Evolutionary conservation across 2,113 vertebrate genomes (phyloP).

Genomic region (Ictalurus furcatus): DNA sequence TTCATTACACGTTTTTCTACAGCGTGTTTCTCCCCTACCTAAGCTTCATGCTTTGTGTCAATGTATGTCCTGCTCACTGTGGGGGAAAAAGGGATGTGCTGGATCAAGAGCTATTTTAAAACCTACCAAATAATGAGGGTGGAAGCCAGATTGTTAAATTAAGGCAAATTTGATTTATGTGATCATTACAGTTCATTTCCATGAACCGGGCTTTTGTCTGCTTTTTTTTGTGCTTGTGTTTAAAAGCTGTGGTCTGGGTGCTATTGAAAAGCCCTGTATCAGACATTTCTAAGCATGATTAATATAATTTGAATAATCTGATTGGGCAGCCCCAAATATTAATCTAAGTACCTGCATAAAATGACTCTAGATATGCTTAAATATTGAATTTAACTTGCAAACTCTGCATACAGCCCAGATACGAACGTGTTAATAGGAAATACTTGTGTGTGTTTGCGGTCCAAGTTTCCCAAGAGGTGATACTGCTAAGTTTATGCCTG

Average conservation of each 20-base stretch:
- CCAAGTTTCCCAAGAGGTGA: not conserved
- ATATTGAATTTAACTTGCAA: not conserved
- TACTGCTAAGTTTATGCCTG: not conserved
- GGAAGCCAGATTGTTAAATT: not conserved
- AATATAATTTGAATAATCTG: not conserved
- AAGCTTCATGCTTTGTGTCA: not conserved
- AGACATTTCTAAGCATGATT: not conserved
- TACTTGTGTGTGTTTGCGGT: not conserved
- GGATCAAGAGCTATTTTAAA: not conserved
- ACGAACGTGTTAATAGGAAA: not conserved
- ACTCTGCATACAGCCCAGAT: not conserved
- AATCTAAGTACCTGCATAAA: not conserved
- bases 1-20: not conserved
- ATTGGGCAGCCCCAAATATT: not conserved
- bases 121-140: not conserved
- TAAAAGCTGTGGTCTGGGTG: not conserved
- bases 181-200: not conserved
- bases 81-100: not conserved
- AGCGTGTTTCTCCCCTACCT: not conserved
- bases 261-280: not conserved
- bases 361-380: not conserved
- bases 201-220: too few relatives aligned
- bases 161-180: not conserved
- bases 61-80: not conserved
- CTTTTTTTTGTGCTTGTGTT: not conserved